phyloP scores from a whole-genome alignment of 2,797 vertebrate genomes.

The Falco cherrug region DNA sequence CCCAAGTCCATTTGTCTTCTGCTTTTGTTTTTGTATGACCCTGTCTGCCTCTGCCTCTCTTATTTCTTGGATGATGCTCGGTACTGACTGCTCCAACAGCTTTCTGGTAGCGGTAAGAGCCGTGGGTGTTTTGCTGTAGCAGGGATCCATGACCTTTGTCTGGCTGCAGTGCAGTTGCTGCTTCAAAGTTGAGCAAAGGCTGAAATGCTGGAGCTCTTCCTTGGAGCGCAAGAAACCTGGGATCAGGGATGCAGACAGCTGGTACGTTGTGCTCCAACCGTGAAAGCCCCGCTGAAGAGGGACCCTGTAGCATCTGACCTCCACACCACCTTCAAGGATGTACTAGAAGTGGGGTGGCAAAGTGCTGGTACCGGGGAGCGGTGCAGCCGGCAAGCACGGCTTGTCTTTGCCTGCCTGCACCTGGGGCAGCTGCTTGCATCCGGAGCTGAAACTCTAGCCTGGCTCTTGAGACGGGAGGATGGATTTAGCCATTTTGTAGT shows the following conservation, averaged over 20 bases:
- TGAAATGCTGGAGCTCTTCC: not conserved
- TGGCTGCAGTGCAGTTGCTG: not conserved
- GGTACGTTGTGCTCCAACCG: rapidly evolving
- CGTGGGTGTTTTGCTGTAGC: not conserved
- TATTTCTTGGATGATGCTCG: not conserved
- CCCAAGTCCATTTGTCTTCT: not conserved
- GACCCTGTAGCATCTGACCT: not conserved
- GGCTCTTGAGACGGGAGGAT: not conserved
- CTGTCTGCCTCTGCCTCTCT: not conserved
- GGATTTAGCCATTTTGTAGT: not conserved
- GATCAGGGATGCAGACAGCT: not conserved
- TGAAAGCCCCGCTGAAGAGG: not conserved
- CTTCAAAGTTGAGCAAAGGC: not conserved
- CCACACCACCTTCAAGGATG: not conserved
- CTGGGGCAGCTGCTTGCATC: not conserved
- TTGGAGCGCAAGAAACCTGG: rapidly evolving
- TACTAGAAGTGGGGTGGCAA: not conserved
- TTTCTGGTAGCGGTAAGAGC: not conserved
- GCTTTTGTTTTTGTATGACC: not conserved
- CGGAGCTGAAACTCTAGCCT: not conserved
- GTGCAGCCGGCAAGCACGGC: rapidly evolving
- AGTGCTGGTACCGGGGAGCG: rapidly evolving
- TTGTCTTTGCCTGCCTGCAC: not conserved
- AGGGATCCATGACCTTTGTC: not conserved
- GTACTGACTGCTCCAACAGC: not conserved